Evolutionary conservation across 2,888 invertebrate species (phyloP).

Genomic region (Ormia ochracea): DNA sequence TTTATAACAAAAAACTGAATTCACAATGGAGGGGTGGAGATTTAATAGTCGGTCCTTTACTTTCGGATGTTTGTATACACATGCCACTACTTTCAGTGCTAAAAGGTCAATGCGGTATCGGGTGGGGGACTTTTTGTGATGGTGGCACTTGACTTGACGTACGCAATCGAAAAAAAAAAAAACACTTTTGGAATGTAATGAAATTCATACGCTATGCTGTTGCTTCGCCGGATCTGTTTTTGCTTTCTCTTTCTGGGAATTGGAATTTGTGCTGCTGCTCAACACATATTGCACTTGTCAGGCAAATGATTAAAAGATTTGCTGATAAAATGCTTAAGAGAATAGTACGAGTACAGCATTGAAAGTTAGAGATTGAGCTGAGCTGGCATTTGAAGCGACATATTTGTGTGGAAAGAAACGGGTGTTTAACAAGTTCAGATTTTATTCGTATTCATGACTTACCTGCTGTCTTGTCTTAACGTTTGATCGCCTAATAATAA

Average conservation of each 20-base stretch:
- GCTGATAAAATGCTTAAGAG: neutral
- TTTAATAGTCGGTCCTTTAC: neutral
- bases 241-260: neutral
- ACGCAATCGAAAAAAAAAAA: neutral
- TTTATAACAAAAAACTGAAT: slow-evolving; percentile 18
- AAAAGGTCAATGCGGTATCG: slow-evolving; percentile 24
- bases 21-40: neutral
- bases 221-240: neutral
- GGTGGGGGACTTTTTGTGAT: neutral
- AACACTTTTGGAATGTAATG: neutral
- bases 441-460: slow-evolving; percentile 60
- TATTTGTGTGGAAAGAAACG: neutral
- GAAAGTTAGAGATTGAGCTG: neutral
- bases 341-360: neutral
- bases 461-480: slow-evolving; percentile 75
- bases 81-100: neutral
- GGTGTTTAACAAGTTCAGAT: neutral
- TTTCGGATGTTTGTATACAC: neutral
- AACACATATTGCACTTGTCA: slow-evolving; percentile 38
- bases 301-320: slow-evolving; percentile 27
- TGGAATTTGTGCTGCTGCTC: neutral
- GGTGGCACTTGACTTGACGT: slow-evolving; percentile 1
- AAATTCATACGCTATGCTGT: slow-evolving; percentile 2
- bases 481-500: slow-evolving; percentile 76
- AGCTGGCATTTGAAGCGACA: neutral